A percentile compares a stretch with the other conserved stretches of the same genome.
Conservation (phyloP, 2,113 vertebrate genomes). For the Oriolus oriolus region DNA sequence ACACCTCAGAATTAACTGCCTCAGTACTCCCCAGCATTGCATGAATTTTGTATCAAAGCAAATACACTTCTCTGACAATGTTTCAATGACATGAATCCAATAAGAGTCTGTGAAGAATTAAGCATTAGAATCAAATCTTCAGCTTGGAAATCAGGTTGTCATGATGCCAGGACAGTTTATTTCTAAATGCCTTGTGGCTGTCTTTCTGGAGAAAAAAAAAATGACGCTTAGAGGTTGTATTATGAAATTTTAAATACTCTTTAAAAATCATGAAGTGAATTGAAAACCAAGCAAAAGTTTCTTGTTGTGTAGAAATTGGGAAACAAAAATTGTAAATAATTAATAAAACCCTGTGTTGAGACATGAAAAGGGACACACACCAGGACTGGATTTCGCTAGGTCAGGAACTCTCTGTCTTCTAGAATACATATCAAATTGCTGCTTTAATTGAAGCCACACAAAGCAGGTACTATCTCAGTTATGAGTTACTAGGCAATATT, state of each 20-base stretch:
- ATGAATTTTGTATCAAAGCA: not conserved
- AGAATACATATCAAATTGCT: not conserved
- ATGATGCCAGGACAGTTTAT: not conserved
- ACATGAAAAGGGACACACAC: not conserved
- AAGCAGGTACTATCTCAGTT: not conserved
- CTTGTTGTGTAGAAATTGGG: not conserved
- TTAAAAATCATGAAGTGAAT: not conserved
- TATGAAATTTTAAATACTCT: not conserved
- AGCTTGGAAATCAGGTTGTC: not conserved
- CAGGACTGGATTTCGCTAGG: not conserved
- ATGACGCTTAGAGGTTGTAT: rapidly evolving
- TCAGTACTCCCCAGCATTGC: not conserved
- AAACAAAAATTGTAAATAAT: not conserved
- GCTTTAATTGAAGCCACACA: not conserved
- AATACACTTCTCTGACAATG: not conserved
- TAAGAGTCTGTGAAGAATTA: not conserved
- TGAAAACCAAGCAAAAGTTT: not conserved
- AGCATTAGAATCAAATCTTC: not conserved
- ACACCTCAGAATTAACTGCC: not conserved
- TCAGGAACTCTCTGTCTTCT: not conserved
- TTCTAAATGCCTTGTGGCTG: rapidly evolving
- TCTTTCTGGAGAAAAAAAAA: not conserved
- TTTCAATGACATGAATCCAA: not conserved
- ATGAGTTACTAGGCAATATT: not conserved
- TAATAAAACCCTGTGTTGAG: not conserved